Conservation (phyloP, 2,113 vertebrate species). For the Colaptes auratus region DNA sequence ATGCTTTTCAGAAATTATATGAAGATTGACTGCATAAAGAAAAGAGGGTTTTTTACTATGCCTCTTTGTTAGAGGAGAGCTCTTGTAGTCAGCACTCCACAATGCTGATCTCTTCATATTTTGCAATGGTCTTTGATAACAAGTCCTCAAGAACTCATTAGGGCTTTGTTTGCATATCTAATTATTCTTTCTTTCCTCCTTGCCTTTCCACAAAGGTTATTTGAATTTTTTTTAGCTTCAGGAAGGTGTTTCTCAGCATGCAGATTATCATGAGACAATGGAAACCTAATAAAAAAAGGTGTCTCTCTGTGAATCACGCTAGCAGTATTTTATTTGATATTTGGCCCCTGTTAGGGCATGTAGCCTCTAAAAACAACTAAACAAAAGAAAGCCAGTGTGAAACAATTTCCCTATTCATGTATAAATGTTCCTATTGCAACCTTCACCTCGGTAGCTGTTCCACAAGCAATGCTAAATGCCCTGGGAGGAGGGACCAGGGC, state of each 20-base stretch:
- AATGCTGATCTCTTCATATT: not conserved
- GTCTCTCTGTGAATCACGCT: not conserved
- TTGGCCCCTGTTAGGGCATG: not conserved
- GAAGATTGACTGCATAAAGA: not conserved
- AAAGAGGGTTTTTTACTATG: not conserved
- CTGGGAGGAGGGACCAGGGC: not conserved
- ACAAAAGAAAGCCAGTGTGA: not conserved
- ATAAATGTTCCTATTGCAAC: not conserved
- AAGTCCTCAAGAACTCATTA: not conserved
- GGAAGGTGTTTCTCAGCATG: not conserved
- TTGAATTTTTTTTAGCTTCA: not conserved
- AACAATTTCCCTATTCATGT: not conserved
- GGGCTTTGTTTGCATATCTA: not conserved
- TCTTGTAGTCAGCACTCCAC: not conserved
- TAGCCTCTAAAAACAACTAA: not conserved
- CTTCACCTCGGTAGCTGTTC: not conserved
- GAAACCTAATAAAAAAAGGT: not conserved
- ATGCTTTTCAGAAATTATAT: conserved; percentile 27
- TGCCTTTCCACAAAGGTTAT: not conserved
- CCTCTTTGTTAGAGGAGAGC: not conserved
- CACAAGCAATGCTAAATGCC: not conserved
- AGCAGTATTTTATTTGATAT: not conserved
- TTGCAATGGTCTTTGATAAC: not conserved
- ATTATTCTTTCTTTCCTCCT: not conserved
- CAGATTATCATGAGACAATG: not conserved